Percentiles rank a stretch among this genome's conserved stretches.
These are phyloP conservation scores for Biston stratarius DNA, from an alignment of 2,888 invertebrate genomes.

Conservation along the genomic window DNA sequence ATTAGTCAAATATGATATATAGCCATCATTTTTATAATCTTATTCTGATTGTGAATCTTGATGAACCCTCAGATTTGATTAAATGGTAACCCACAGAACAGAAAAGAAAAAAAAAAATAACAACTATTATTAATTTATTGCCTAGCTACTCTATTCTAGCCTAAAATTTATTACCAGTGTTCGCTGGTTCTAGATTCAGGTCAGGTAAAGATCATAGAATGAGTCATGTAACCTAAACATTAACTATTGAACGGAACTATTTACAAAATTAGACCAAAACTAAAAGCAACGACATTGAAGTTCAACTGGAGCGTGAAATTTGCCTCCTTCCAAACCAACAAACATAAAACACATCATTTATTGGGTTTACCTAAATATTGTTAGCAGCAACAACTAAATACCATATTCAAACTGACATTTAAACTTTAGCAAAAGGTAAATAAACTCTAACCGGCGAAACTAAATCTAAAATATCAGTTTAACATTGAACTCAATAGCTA, in stretches of 20 bases:
- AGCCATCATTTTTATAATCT: too few relatives aligned
- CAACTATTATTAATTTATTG: too few relatives aligned
- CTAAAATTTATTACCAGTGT: neutral
- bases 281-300: constrained; percentile 18
- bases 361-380: neutral
- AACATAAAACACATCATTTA: constrained; percentile 4
- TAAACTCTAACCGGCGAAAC: constrained; percentile 33
- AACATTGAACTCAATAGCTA: constrained; percentile 37
- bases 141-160: neutral
- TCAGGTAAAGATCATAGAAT: neutral
- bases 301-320: constrained; percentile 23
- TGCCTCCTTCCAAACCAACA: constrained; percentile 17
- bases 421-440: constrained; percentile 34
- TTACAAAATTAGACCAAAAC: constrained; percentile 5
- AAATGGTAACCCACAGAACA: too few relatives aligned
- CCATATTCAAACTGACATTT: constrained; percentile 28
- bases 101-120: too few relatives aligned
- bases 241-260: neutral
- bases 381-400: constrained; percentile 5
- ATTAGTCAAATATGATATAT: too few relatives aligned
- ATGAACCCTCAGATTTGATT: too few relatives aligned
- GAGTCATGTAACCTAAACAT: neutral
- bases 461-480: constrained; percentile 9
- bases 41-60: too few relatives aligned
- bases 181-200: neutral